These are phyloP conservation scores for Manduca sexta DNA, from an alignment of 1,140 invertebrate species.

Conservation along the genomic window DNA sequence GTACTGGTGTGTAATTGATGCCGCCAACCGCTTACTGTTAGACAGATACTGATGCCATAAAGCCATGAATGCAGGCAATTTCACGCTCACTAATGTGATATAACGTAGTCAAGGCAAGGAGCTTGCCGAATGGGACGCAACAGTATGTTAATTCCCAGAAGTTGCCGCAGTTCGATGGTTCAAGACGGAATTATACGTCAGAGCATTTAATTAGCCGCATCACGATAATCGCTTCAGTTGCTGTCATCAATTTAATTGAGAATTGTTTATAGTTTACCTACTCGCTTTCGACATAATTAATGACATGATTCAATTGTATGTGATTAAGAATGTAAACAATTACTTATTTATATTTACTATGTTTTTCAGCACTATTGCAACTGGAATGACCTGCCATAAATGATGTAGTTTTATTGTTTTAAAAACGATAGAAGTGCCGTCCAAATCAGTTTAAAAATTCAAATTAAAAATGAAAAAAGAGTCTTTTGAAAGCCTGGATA, in stretches of 20 bases:
- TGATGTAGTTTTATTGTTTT: too few species aligned
- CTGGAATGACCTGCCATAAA: too few species aligned
- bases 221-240: slow-evolving; percentile 23
- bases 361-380: too few species aligned
- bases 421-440: too few species aligned
- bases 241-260: slow-evolving; percentile 2
- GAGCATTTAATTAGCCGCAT: slow-evolving; percentile 22
- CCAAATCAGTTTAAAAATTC: too few species aligned
- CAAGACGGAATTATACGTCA: slow-evolving; percentile 14
- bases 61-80: slow-evolving; percentile 19
- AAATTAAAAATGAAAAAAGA: too few species aligned
- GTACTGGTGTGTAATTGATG: too few species aligned
- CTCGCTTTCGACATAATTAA: too few species aligned
- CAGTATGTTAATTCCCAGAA: slow-evolving; percentile 24
- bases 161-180: neutral
- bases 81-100: slow-evolving; percentile 23
- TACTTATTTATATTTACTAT: too few species aligned
- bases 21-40: neutral
- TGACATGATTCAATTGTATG: too few species aligned
- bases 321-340: too few species aligned
- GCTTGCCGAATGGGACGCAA: slow-evolving; percentile 2
- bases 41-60: slow-evolving; percentile 3
- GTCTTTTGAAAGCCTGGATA: too few species aligned
- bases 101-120: slow-evolving; percentile 9
- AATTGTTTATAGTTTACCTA: slow-evolving; percentile 2